phyloP scores from a whole-genome alignment of 2,888 invertebrate genomes.

The Drosophila dives region DNA sequence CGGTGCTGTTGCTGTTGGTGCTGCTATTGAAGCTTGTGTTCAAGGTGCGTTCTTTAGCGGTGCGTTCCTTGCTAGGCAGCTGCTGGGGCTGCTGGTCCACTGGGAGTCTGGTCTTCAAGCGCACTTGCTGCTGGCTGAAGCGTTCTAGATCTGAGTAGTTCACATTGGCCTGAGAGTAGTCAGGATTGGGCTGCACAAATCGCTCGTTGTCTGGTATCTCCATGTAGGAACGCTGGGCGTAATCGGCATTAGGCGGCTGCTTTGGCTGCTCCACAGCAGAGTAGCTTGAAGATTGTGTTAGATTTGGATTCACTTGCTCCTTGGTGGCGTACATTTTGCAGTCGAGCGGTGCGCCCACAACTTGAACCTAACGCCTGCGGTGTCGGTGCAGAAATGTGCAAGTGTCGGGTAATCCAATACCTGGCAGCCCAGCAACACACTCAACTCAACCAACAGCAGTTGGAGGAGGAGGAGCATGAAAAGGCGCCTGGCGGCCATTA shows the following conservation, averaged over 20 bases:
- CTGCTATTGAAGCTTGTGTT: conserved; percentile 34
- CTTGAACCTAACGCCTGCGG: conserved; percentile 72
- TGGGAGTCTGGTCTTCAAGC: background rate
- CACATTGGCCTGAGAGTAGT: conserved; percentile 15
- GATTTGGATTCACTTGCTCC: conserved; percentile 11
- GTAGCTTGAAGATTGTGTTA: conserved; percentile 8
- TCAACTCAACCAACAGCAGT: conserved; percentile 18
- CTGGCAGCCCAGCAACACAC: conserved; percentile 39
- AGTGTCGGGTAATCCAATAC: conserved; percentile 79
- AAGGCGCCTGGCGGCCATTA: conserved; percentile 43
- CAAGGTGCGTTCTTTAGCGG: conserved; percentile 53
- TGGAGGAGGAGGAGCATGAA: conserved; percentile 4
- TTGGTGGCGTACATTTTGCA: conserved; percentile 41
- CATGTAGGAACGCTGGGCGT: background rate
- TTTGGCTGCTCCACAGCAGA: conserved; percentile 15
- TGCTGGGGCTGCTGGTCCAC: conserved; percentile 18
- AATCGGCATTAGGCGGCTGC: conserved; percentile 9
- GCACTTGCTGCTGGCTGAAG: conserved; percentile 22
- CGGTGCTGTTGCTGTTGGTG: conserved; percentile 20
- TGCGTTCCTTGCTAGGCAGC: background rate
- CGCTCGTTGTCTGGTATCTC: background rate
- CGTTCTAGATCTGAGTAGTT: conserved; percentile 9
- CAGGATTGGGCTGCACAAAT: conserved; percentile 6
- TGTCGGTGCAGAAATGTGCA: conserved; percentile 82
- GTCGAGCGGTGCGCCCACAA: conserved; percentile 32